Evolutionary conservation across 1,140 invertebrate species (phyloP), one percentile per base, ranked within the genome.

Genomic region (Berghia stephanieae): DNA sequence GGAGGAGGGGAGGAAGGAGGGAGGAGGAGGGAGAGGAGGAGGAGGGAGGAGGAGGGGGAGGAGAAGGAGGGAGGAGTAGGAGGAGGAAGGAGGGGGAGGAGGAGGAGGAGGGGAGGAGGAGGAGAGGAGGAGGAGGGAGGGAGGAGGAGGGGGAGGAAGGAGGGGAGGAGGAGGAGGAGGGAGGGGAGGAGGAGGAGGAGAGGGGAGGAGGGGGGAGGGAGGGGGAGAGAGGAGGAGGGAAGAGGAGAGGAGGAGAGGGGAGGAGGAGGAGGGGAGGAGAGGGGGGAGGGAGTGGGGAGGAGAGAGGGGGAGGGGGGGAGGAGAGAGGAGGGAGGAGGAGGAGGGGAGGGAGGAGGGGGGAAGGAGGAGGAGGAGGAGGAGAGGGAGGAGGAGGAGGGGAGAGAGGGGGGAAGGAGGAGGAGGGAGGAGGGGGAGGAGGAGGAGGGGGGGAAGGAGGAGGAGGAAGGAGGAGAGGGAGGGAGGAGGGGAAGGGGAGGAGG

Each of bases 281-380:
- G 55, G 8, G 24, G 55, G 21, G n/a, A 21, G 55, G 24, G 4
- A 27, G 55, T 60, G 5, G 55, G 55, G 34, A 21, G 55, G 55
- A 60, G 55, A 21, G 55, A 21, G 21, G 5, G 55, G 55, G 21
- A 60, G 55, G 55, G 21, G 67, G 3, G 31, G n/a, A 38, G 40
- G 67, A 69, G 1, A 69, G 67, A 34, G 31, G n/a, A n/a, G 40
- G 67, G n/a, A n/a, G n/a, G 67, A 69, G 67, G 40, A 43, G 40
- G 31, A 36, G 31, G 40, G 40, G 40, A 3, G 3, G 40, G 40
- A 43, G 40, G 40, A 34, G 31, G 40, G 1, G 40, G 40, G 57
- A 34, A n/a, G 2, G 57, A 24, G 21, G 3, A 27, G 60, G 18
- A 38, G 3, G 24, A 38, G n/a, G 27, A 66, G 16, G 16, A 27